Percentiles rank a stretch among this genome's conserved stretches.
Conservation (phyloP, 2,113 vertebrate genomes). For the Rostratula benghalensis region DNA sequence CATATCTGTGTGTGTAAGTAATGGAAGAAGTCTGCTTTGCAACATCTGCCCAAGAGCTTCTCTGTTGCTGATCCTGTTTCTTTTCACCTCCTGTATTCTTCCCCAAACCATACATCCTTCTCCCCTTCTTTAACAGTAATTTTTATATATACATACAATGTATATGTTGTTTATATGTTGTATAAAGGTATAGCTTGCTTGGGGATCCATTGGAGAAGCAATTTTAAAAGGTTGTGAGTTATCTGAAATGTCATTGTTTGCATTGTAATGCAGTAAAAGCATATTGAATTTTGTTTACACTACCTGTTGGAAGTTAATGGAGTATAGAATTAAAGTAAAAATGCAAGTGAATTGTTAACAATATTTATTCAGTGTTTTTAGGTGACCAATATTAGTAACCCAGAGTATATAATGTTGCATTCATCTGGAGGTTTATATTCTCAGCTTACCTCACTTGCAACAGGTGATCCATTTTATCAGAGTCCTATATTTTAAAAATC, state of each 20-base stretch:
- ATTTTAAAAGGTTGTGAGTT: background rate
- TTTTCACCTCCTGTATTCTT: background rate
- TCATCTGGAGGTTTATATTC: background rate
- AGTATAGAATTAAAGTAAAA: background rate
- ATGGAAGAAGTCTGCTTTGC: background rate
- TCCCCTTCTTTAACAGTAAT: background rate
- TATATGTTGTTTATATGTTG: background rate
- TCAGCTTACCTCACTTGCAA: background rate
- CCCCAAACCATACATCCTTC: background rate
- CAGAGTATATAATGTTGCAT: background rate
- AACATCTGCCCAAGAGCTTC: background rate
- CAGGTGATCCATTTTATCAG: background rate
- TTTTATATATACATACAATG: background rate
- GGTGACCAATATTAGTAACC: background rate
- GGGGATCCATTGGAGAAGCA: background rate
- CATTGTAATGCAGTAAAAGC: background rate
- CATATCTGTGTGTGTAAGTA: background rate
- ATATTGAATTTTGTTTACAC: background rate
- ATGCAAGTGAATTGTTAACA: background rate
- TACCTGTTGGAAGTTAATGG: background rate
- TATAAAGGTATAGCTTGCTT: background rate
- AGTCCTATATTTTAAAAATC: background rate
- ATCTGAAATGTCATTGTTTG: background rate
- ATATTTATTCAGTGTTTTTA: background rate
- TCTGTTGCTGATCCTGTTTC: background rate